These are phyloP conservation scores for Cryptocephalus moraei DNA, from an alignment of 2,888 invertebrate species.

Conservation along the genomic window DNA sequence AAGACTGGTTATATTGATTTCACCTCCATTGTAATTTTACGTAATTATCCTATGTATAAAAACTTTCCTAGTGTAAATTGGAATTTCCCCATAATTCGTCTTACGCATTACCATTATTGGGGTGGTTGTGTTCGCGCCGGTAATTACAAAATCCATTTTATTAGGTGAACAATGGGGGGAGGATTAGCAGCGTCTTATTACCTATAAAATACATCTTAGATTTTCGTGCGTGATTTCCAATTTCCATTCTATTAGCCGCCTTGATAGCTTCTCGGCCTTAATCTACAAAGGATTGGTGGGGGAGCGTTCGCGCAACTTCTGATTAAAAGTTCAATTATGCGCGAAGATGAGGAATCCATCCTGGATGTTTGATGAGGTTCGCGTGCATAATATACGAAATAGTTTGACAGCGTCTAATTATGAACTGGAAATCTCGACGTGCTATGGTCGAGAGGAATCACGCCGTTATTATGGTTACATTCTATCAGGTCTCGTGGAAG, in stretches of 20 bases:
- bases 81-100: background rate
- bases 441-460: too few relatives aligned
- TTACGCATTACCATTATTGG: conserved; percentile 6
- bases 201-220: conserved; percentile 33
- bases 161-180: conserved; percentile 9
- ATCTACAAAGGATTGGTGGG: background rate
- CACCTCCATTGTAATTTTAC: too few relatives aligned
- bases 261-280: conserved; percentile 30
- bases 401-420: too few relatives aligned
- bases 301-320: background rate
- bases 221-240: conserved; percentile 37
- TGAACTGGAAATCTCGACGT: too few relatives aligned
- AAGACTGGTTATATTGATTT: too few relatives aligned
- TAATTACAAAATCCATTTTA: conserved; percentile 33
- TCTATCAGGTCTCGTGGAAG: too few relatives aligned
- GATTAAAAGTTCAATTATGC: conserved; percentile 5
- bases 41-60: too few relatives aligned
- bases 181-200: conserved; percentile 30
- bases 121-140: conserved; percentile 12
- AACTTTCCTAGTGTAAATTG: background rate
- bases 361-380: background rate
- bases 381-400: background rate
- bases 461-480: too few relatives aligned
- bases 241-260: conserved; percentile 37
- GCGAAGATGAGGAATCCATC: background rate